Base-by-base conservation (phyloP, 2,113 vertebrate genomes). In the Pomatostomus ruficeps region DNA sequence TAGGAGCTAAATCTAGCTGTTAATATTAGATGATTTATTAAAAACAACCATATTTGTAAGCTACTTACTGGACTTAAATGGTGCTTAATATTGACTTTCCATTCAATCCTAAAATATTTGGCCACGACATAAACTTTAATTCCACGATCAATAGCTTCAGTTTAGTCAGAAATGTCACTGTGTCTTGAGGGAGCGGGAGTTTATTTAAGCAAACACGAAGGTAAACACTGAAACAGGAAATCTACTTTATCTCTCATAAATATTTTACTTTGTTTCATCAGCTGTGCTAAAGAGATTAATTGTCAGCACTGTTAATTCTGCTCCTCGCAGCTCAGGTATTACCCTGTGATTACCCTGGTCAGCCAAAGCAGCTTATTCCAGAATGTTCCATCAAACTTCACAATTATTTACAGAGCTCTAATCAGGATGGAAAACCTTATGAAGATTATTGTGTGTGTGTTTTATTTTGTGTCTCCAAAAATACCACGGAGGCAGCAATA, bases 41-140 rank as follows among this genome's bases (percentile, higher is more conserved):
- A 89, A 78, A 73, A 66, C 31, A 61, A 29, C 35, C 59, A 55
- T 63, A 85, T 66, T 81, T 93, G 29, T 74, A 70, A 93, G 48
- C 16, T 52, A 62, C 19, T 66, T 75, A 76, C 36, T 79, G 33
- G 70, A 82, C n/a, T 90, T 90, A 42, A 93, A 70, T 79, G 52
- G 20, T 68, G 58, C 48, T 74, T 80, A 54, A 68, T 76, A 90
- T 43, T 86, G 78, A 77, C 58, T 95, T 92, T 67, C 45, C 89
- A 88, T 52, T 93, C 82, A 29, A 68, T 85, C 38, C 70, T 78
- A 95, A 95, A 95, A 91, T 83, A 83, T 89, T 85, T 92, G 85
- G 79, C 54, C 58, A 74, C 48, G 63, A 80, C n/a, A 59, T 54
- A 85, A 89, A 87, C 59, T 89, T 91, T 80, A 94, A 92, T 94